A percentile compares a stretch with the other conserved stretches of the same genome.
Evolutionary conservation across 2,888 invertebrate species (phyloP).

Genomic region (Pyrochroa serraticornis): DNA sequence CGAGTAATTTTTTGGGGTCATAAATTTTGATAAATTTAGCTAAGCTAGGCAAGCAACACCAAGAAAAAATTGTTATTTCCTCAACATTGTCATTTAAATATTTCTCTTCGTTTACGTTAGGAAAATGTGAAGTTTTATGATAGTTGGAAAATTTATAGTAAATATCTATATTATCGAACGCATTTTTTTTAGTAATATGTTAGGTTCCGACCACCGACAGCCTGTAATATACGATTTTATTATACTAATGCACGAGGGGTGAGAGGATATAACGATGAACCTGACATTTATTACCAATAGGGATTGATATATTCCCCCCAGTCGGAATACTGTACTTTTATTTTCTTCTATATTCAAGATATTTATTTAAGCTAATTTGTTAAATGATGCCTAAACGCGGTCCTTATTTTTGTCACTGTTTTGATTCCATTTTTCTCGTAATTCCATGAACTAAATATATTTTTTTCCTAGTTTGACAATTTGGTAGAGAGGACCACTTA

Average conservation of each 20-base stretch:
- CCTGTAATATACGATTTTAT: conserved; percentile 51
- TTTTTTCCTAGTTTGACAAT: no score
- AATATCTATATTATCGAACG: conserved; percentile 33
- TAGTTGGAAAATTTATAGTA: conserved; percentile 39
- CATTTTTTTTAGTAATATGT: conserved; percentile 31
- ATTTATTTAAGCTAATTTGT: conserved; percentile 23
- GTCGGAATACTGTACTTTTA: conserved; percentile 38
- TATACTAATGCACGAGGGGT: conserved; percentile 51
- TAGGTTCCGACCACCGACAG: conserved; percentile 34
- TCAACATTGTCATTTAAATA: conserved; percentile 28
- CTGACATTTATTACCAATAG: conserved; percentile 54
- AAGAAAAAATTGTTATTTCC: conserved; percentile 20
- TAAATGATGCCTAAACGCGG: conserved; percentile 7
- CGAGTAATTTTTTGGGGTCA: no score
- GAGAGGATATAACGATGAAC: conserved; percentile 42
- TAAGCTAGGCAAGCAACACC: neutral
- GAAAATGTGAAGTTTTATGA: conserved; percentile 37
- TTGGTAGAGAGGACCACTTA: no score
- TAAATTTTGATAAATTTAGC: conserved; percentile 6
- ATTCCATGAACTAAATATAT: no score
- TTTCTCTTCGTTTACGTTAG: conserved; percentile 11
- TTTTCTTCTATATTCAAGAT: conserved; percentile 34
- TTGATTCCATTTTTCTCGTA: no score
- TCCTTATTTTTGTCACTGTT: neutral
- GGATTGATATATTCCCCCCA: conserved; percentile 51